Percentiles rank a stretch among this genome's conserved stretches.
These are phyloP conservation scores for Asteroscopus sphinx DNA, from an alignment of 2,888 invertebrate genomes.

Conservation along the genomic window DNA sequence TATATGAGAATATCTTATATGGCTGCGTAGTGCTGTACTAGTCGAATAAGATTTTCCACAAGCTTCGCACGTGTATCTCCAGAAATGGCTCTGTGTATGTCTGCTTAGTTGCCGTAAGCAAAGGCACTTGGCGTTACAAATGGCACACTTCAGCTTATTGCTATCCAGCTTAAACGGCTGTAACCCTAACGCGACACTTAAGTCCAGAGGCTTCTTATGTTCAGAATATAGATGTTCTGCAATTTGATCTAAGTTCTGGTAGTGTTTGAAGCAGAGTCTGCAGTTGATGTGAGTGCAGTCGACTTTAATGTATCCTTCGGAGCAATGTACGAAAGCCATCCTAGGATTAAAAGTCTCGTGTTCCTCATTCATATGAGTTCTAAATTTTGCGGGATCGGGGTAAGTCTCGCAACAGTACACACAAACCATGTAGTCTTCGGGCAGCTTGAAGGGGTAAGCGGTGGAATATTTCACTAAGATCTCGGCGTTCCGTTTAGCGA, in stretches of 20 bases:
- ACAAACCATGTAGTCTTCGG: slow-evolving; percentile 81
- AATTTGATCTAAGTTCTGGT: slow-evolving; percentile 68
- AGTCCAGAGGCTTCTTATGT: slow-evolving; percentile 71
- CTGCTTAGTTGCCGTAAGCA: slow-evolving; percentile 77
- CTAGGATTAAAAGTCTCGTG: slow-evolving; percentile 74
- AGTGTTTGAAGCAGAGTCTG: slow-evolving; percentile 70
- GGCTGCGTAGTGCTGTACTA: slow-evolving; percentile 73
- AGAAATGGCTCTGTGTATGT: slow-evolving; percentile 80
- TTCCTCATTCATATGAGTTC: slow-evolving; percentile 79
- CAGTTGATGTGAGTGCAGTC: slow-evolving; percentile 80
- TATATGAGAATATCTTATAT: slow-evolving; percentile 75
- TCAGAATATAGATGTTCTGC: slow-evolving; percentile 72
- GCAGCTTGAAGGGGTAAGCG: slow-evolving; percentile 85
- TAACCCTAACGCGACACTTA: slow-evolving; percentile 72
- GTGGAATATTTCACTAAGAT: slow-evolving; percentile 82
- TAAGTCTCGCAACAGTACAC: slow-evolving; percentile 82
- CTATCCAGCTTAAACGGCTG: slow-evolving; percentile 79
- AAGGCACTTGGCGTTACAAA: slow-evolving; percentile 73
- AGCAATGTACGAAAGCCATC: slow-evolving; percentile 78
- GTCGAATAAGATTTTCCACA: slow-evolving; percentile 83
- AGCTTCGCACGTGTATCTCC: slow-evolving; percentile 79
- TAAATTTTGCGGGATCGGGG: slow-evolving; percentile 73
- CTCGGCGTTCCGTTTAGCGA: slow-evolving; percentile 85
- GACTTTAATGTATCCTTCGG: slow-evolving; percentile 80
- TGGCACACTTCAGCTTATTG: slow-evolving; percentile 73